Evolutionary conservation across 2,888 invertebrate genomes (phyloP), one percentile per base, ranked within the genome.

Genomic region (Poecilobothrus nobilitatus): DNA sequence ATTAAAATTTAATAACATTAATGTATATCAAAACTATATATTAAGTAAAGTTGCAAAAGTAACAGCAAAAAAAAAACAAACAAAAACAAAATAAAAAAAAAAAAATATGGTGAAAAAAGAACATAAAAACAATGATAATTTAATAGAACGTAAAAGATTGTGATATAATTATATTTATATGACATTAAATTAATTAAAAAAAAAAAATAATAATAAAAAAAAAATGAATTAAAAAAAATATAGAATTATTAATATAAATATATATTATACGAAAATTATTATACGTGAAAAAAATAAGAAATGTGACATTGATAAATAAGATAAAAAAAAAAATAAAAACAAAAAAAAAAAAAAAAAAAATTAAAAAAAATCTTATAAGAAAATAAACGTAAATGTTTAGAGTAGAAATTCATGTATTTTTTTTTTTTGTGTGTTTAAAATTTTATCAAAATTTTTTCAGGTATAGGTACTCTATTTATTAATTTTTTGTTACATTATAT

Each of bases 131-230:
- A 53, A 53, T 18, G n/a, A 53, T 18, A 53, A 53, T 18, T 53
- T 53, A 53, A 53, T 53, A 53, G 53, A 53, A 53, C 53, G 53
- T 53, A 53, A 53, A 53, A 53, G n/a, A 53, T 53, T 53, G 53
- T 53, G 53, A 53, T 53, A 53, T n/a, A 53, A 53, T 53, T 53
- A 53, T 53, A 53, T 53, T 53, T n/a, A 53, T 53, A 53, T 53
- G n/a, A 53, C 53, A 53, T 53, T 53, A 53, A 53, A 53, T 53
- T 53, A 53, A 53, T 53, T 53, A 53, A 53, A 53, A 53, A 53
- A 53, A 53, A 53, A 53, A 53, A 53, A 53, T 18, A 18, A 53
- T 15, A 53, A 53, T 53, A 18, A 53, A 53, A 53, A 53, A 44
- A 53, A 18, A 53, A 18, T 53, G 6, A 1, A 53, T n/a, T 9